Conservation (phyloP, 2,797 vertebrate species). For the Melanotaenia parkinsoni region DNA sequence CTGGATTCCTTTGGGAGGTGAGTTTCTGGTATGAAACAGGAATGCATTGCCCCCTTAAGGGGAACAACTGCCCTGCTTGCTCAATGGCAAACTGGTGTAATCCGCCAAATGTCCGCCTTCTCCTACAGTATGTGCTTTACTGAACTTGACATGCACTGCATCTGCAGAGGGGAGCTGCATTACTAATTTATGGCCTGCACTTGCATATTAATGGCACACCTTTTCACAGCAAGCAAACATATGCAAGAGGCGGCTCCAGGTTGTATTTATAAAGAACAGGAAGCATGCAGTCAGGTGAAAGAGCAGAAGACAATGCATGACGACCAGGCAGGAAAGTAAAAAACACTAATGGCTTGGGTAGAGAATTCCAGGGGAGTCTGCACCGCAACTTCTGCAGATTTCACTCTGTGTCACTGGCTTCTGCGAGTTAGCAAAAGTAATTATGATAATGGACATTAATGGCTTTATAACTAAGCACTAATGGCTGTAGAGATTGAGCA, state of each 20-base stretch:
- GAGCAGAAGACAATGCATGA: slow-evolving; percentile 43
- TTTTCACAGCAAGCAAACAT: slow-evolving; percentile 77
- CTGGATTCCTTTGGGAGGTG: slow-evolving; percentile 61
- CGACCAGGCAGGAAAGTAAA: slow-evolving; percentile 13
- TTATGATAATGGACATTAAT: slow-evolving; percentile 79
- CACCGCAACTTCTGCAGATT: slow-evolving; percentile 47
- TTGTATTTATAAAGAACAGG: slow-evolving; percentile 73
- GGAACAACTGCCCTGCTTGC: slow-evolving; percentile 54
- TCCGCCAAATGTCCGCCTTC: slow-evolving; percentile 42
- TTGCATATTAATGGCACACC: slow-evolving; percentile 83
- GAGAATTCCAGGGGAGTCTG: slow-evolving; percentile 32
- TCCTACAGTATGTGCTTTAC: slow-evolving; percentile 36
- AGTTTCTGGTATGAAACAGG: slow-evolving; percentile 63
- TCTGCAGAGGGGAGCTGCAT: slow-evolving; percentile 40
- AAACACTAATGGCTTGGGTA: slow-evolving; percentile 39
- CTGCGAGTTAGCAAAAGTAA: slow-evolving; percentile 67
- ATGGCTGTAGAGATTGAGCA: slow-evolving; percentile 62
- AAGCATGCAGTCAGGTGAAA: slow-evolving; percentile 74
- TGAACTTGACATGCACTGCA: slow-evolving; percentile 57
- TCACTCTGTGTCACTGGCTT: slow-evolving; percentile 47
- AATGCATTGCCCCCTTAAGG: slow-evolving; percentile 61
- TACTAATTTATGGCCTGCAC: slow-evolving; percentile 80
- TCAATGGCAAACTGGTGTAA: slow-evolving; percentile 24
- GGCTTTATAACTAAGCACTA: slow-evolving; percentile 75
- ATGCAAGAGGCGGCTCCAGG: slow-evolving; percentile 70